Percentiles rank a stretch among this genome's conserved stretches.
phyloP scores from a whole-genome alignment of 1,140 invertebrate genomes.

The Drosophila biarmipes region DNA sequence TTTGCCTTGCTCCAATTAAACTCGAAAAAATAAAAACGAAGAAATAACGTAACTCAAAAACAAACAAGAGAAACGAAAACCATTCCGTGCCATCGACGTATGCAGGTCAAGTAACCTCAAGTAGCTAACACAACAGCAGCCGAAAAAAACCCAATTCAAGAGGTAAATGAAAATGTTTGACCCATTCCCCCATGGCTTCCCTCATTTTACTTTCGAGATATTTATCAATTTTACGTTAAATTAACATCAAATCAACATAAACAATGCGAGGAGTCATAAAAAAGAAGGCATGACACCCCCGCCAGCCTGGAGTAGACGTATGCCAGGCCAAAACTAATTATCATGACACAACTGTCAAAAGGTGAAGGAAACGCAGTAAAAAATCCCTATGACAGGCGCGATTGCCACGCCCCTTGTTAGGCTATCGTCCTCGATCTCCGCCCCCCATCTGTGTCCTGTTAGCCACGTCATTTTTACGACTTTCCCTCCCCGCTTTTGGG shows the following conservation, averaged over 20 bases:
- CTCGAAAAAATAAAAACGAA: conserved; percentile 6
- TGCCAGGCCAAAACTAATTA: conserved; percentile 63
- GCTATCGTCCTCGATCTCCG: conserved; percentile 31
- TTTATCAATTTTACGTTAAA: conserved; percentile 80
- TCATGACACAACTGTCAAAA: conserved; percentile 80
- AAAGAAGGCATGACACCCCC: conserved; percentile 65
- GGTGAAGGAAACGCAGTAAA: conserved; percentile 14
- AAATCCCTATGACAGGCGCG: conserved; percentile 4
- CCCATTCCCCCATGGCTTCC: conserved; percentile 11
- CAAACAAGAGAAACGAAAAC: conserved; percentile 23
- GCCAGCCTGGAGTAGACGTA: conserved; percentile 29
- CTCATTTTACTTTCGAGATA: conserved; percentile 40
- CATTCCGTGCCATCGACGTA: conserved; percentile 42
- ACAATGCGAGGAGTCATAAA: conserved; percentile 71
- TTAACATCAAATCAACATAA: conserved; percentile 81
- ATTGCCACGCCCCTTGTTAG: conserved; percentile 58
- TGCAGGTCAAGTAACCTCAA: conserved; percentile 69
- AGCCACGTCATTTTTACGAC: conserved; percentile 52
- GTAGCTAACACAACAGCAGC: conserved; percentile 29
- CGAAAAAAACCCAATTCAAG: conserved; percentile 34
- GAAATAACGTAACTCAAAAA: conserved; percentile 7
- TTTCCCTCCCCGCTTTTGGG: conserved; percentile 35
- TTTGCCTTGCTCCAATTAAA: conserved; percentile 60
- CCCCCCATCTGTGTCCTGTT: conserved; percentile 32
- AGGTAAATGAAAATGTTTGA: conserved; percentile 75